Base-by-base conservation (phyloP, 2,888 invertebrate genomes). In the Aleiodes testaceus region DNA sequence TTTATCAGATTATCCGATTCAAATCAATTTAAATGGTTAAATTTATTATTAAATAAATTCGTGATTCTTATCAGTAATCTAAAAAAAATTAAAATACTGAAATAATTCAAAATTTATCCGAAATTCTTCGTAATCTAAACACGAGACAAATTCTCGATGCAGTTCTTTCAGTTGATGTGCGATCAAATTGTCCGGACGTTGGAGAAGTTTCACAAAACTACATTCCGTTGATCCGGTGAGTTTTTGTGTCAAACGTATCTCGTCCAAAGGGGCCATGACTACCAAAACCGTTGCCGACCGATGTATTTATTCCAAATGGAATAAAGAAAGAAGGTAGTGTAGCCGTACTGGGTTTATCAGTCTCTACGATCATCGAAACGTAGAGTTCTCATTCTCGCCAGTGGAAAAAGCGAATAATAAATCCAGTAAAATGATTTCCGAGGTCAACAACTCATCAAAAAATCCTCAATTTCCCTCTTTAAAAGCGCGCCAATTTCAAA, bases 171-270 rank as follows among this genome's bases (percentile, higher is more conserved):
- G 69, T 67, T 49, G 69, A 66, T 73, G 72, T 65, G 66, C 65
- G 36, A 55, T 55, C 44, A 20, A 44, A 55, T 55, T 55, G 59
- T 59, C 67, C 65, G 61, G 65, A 61, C 42, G 72, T 55, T 55
- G 55, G 55, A 30, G 30, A 49, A 16, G 36, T 77, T 76, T 73
- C 70, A 70, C 74, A 74, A 75, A 75, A 78, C 80, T 76, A 77
- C 81, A 81, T 81, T 81, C 81, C 80, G 75, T 61, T 75, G 78
- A 80, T 77, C 78, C 79, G 79, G 74, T 77, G 76, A 78, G 81
- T 81, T 81, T 79, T 80, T 81, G 78, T 77, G 71, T 72, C 59
- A 16, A 50, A 50, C 50, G n/a, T 36, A 36, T 36, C 16, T 50
- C 16, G 50, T 20, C 59, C 36, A 30, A 36, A 36, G 36, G 36